A percentile compares a stretch with the other conserved stretches of the same genome.
Evolutionary conservation across 2,888 invertebrate genomes (phyloP).

Genomic region (Aproaerema taeniolella): DNA sequence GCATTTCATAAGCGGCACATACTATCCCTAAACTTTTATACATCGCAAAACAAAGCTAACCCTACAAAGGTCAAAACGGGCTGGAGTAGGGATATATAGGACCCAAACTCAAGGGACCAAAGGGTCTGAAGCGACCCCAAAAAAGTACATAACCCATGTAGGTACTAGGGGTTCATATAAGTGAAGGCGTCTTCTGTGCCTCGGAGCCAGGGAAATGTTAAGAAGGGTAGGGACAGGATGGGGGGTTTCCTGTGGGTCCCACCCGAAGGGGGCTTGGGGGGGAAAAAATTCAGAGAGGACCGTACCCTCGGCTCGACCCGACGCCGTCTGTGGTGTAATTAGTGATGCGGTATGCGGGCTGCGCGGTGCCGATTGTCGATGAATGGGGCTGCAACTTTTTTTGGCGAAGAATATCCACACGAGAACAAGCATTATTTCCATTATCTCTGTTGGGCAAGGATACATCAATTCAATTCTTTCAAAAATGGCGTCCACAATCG

Average conservation of each 20-base stretch:
- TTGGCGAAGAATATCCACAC: no score
- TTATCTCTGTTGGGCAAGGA: no score
- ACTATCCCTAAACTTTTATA: conserved; percentile 50
- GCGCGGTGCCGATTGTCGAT: conserved; percentile 48
- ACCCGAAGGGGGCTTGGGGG: conserved; percentile 44
- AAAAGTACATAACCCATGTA: conserved; percentile 72
- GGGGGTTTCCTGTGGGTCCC: conserved; percentile 53
- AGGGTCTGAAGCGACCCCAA: conserved; percentile 70
- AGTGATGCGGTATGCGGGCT: conserved; percentile 63
- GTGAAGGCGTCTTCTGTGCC: conserved; percentile 65
- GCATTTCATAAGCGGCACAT: conserved; percentile 21
- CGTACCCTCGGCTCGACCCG: conserved; percentile 69
- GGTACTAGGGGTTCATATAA: conserved; percentile 67
- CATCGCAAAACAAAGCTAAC: conserved; percentile 53
- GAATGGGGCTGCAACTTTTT: conserved; percentile 2
- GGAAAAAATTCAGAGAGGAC: conserved; percentile 71
- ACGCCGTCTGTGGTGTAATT: conserved; percentile 71
- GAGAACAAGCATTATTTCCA: no score
- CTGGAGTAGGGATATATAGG: conserved; percentile 65
- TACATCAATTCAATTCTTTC: no score
- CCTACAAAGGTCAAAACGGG: conserved; percentile 61
- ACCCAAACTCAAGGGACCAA: conserved; percentile 62
- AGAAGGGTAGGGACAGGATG: conserved; percentile 68
- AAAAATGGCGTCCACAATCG: no score
- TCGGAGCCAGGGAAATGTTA: conserved; percentile 72